These are phyloP conservation scores for Philaethria dido DNA, from an alignment of 2,888 invertebrate species.

Conservation along the genomic window DNA sequence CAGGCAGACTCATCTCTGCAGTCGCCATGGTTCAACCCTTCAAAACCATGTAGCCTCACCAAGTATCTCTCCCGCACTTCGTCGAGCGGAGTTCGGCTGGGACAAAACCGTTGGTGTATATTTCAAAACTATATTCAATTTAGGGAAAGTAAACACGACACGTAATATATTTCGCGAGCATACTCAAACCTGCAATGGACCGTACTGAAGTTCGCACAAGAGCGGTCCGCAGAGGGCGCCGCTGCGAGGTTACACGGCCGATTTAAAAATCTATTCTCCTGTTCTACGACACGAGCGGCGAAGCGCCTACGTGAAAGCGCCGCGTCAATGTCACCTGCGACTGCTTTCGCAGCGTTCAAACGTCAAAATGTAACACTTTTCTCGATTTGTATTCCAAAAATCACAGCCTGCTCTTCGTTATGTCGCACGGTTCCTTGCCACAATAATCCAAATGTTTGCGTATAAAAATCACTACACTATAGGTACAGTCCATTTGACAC, in stretches of 20 bases:
- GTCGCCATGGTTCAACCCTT: slow-evolving; percentile 78
- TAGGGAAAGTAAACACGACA: slow-evolving; percentile 75
- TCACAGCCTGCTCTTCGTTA: slow-evolving; percentile 63
- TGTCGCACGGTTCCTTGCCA: slow-evolving; percentile 54
- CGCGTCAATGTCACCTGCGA: slow-evolving; percentile 57
- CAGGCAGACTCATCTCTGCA: slow-evolving; percentile 84
- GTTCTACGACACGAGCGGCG: slow-evolving; percentile 47
- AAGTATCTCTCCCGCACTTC: slow-evolving; percentile 43
- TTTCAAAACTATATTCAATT: slow-evolving; percentile 44
- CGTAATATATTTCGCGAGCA: slow-evolving; percentile 66
- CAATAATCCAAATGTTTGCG: slow-evolving; percentile 61
- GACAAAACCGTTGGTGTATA: slow-evolving; percentile 29
- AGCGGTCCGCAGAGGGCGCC: slow-evolving; percentile 70
- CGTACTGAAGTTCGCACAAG: slow-evolving; percentile 64
- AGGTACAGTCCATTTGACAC: slow-evolving; percentile 61
- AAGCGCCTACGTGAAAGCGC: slow-evolving; percentile 54
- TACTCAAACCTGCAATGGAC: slow-evolving; percentile 60
- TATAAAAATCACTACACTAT: slow-evolving; percentile 66
- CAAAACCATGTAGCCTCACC: slow-evolving; percentile 69
- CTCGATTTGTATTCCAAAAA: slow-evolving; percentile 55
- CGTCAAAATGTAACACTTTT: slow-evolving; percentile 61
- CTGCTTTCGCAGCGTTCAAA: slow-evolving; percentile 68
- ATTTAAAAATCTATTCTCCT: slow-evolving; percentile 56
- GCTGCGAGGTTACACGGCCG: slow-evolving; percentile 53
- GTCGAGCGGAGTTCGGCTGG: slow-evolving; percentile 49